Conservation (phyloP, 2,888 invertebrate species). For the Calameuta filiformis region DNA sequence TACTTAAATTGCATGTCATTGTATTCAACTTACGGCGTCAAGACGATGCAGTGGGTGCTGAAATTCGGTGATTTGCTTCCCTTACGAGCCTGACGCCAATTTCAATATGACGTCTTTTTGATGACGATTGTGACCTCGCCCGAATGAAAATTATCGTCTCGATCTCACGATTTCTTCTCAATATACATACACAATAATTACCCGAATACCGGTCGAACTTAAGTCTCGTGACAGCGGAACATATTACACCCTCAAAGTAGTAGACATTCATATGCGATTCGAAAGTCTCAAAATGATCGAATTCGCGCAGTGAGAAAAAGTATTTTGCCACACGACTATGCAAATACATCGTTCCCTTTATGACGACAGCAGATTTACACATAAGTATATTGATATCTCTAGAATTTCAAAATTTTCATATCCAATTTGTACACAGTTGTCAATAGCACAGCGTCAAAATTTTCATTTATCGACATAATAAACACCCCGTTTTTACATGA, state of each 20-base stretch:
- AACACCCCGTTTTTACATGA: not conserved
- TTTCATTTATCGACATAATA: not conserved
- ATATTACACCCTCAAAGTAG: not conserved
- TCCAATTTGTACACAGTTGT: not conserved
- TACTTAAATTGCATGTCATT: constrained; percentile 20
- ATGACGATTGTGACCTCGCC: not conserved
- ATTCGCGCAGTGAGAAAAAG: not conserved
- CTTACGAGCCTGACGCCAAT: not conserved
- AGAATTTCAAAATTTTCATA: not conserved
- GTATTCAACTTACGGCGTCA: constrained; percentile 14
- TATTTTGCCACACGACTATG: not conserved
- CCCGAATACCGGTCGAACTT: not conserved
- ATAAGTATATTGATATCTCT: not conserved
- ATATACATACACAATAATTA: not conserved
- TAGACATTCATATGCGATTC: not conserved
- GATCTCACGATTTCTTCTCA: not conserved
- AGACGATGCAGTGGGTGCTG: constrained; percentile 17
- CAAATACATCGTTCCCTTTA: not conserved
- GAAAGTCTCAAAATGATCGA: not conserved
- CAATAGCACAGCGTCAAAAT: not conserved
- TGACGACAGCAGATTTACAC: not conserved
- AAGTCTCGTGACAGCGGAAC: not conserved
- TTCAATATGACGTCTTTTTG: not conserved
- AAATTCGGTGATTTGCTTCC: constrained; percentile 6
- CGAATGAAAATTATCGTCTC: not conserved